Evolutionary conservation across 1,140 invertebrate genomes (phyloP), one percentile per base, ranked within the genome.

Genomic region (Batillaria attramentaria): DNA sequence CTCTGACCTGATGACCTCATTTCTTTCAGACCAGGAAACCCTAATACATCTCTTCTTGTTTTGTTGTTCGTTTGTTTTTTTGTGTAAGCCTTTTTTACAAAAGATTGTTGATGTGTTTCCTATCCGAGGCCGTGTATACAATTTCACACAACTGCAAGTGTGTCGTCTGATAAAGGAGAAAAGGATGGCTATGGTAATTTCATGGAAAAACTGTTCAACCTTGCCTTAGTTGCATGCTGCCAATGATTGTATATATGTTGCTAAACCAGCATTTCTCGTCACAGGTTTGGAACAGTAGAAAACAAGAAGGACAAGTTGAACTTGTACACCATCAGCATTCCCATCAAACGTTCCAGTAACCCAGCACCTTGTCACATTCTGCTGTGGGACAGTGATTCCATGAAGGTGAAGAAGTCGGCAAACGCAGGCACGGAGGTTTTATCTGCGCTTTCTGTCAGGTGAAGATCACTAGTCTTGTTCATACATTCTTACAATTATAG

Each of bases 251-350:
- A n/a, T n/a, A n/a, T n/a, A n/a, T n/a, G n/a, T n/a, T n/a, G n/a
- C n/a, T n/a, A n/a, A n/a, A n/a, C n/a, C n/a, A n/a, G n/a, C n/a
- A n/a, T n/a, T n/a, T n/a, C n/a, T n/a, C n/a, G 60, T 90, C 92
- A 37, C 87, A 95, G 95, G 84, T 95, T 94, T 92, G 95, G 94
- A 65, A 86, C 93, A 42, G 92, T 95, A 79, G 93, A 95, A 91
- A 93, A 94, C 28, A 92, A 93, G 80, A 92, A 93, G 79, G 92
- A 92, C 73, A 92, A 93, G 81, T 93, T 93, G 86, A 93, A 95
- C 41, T 91, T 98, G 28, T 98, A 96, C 89, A 96, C 95, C 73
- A 92, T 97, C 31, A 93, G 95, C 5, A 98, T 98, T 91, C 95
- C 96, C 3, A 88, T 94, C 50, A 91, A 93, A 43, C 94, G 95